These are phyloP conservation scores for Holacanthus passer DNA, from an alignment of 2,113 vertebrate genomes.

Conservation along the genomic window DNA sequence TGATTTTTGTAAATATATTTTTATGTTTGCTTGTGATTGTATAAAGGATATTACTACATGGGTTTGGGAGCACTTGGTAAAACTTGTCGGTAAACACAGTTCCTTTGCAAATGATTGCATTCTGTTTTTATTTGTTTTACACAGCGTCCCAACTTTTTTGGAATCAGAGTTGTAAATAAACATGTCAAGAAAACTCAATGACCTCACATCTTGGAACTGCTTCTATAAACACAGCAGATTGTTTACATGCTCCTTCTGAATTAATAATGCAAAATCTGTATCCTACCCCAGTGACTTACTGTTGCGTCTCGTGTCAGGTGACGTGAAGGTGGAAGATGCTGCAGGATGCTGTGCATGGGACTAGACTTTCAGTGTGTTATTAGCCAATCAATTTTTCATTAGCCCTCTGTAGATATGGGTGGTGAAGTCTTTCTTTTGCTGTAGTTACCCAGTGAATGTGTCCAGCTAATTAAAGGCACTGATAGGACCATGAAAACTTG, in stretches of 20 bases:
- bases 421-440: conserved; percentile 32
- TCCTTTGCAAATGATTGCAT: too few relatives aligned
- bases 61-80: too few relatives aligned
- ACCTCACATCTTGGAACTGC: conserved; percentile 4
- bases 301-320: conserved; percentile 56
- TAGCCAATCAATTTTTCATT: conserved; percentile 68
- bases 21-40: too few relatives aligned
- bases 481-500: conserved; percentile 61
- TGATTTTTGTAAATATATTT: too few relatives aligned
- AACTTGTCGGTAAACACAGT: too few relatives aligned
- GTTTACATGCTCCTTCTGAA: conserved; percentile 61
- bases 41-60: too few relatives aligned
- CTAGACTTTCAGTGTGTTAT: conserved; percentile 59
- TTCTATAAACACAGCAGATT: conserved; percentile 35
- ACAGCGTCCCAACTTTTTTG: too few relatives aligned
- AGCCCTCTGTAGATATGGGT: conserved; percentile 12
- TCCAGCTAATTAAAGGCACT: conserved; percentile 65
- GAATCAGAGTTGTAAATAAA: too few relatives aligned
- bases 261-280: conserved; percentile 70
- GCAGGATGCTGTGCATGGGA: conserved; percentile 3
- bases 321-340: conserved; percentile 40
- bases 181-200: not conserved
- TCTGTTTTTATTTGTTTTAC: too few relatives aligned
- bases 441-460: conserved; percentile 46
- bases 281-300: conserved; percentile 29